These are phyloP conservation scores for Morphnarchus princeps DNA, from an alignment of 2,113 vertebrate genomes.

Conservation along the genomic window DNA sequence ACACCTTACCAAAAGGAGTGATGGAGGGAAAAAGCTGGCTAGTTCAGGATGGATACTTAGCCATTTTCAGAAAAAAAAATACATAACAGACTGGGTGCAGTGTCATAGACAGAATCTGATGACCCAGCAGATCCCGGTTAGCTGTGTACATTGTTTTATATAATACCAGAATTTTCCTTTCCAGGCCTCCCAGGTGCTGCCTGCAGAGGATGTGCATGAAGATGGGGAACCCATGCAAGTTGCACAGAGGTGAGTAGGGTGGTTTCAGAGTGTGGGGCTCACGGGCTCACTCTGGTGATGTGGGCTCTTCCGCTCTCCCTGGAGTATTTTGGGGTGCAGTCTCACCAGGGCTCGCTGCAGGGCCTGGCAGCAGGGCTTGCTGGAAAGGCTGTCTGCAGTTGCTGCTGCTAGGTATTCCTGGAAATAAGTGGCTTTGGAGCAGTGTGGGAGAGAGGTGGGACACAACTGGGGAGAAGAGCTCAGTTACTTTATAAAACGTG, in stretches of 20 bases:
- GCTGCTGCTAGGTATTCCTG: background rate
- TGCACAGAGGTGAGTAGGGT: slow-evolving; percentile 66
- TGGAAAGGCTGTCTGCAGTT: background rate
- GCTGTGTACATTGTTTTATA: background rate
- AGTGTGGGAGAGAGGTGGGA: background rate
- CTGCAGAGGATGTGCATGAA: slow-evolving; percentile 63
- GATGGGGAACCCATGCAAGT: slow-evolving; percentile 64
- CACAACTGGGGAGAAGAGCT: background rate
- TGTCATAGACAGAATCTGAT: background rate
- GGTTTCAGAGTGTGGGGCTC: background rate
- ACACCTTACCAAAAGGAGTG: background rate
- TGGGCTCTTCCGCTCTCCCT: background rate
- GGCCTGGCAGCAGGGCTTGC: background rate
- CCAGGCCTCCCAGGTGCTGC: slow-evolving; percentile 62
- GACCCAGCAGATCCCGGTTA: background rate
- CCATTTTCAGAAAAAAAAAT: background rate
- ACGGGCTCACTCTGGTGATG: fast-evolving
- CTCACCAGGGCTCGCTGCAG: fast-evolving
- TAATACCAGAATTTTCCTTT: slow-evolving; percentile 35
- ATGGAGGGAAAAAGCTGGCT: background rate
- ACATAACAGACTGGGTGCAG: background rate
- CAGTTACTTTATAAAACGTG: background rate
- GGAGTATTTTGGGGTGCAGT: background rate
- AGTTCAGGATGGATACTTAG: background rate
- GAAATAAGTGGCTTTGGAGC: background rate